phyloP scores from a whole-genome alignment of 1,140 invertebrate genomes.

The Bacillus rossius region DNA sequence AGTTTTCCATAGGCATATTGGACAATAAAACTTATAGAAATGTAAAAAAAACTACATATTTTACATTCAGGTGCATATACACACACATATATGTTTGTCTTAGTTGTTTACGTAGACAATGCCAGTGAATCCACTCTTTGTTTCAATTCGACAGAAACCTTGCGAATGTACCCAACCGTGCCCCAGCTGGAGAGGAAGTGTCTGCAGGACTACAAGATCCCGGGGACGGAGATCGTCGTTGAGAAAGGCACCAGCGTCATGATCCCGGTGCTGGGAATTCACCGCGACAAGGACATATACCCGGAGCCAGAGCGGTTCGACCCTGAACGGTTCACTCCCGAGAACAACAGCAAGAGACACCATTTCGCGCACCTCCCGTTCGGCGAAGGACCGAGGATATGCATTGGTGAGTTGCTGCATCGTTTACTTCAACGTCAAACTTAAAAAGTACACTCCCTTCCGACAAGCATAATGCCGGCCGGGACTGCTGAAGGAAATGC shows the following conservation, averaged over 20 bases:
- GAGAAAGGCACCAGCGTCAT: conserved; percentile 30
- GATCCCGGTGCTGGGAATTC: neutral
- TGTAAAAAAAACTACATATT: too few relatives aligned
- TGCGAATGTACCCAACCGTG: conserved; percentile 51
- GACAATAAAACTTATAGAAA: too few relatives aligned
- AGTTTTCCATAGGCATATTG: too few relatives aligned
- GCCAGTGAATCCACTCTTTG: too few relatives aligned
- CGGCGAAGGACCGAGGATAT: conserved; percentile 50
- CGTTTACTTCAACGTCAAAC: too few relatives aligned
- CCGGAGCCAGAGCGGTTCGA: neutral
- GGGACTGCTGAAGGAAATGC: too few relatives aligned
- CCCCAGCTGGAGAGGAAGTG: conserved; percentile 47
- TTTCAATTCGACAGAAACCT: conserved; percentile 41
- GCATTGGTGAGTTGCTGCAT: conserved; percentile 41
- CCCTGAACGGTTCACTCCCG: too few relatives aligned
- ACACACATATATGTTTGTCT: too few relatives aligned
- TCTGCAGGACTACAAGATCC: conserved; percentile 34
- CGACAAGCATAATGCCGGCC: too few relatives aligned
- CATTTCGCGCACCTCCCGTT: conserved; percentile 48
- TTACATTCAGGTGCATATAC: too few relatives aligned
- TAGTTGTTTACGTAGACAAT: too few relatives aligned
- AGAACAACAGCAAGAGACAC: conserved; percentile 30
- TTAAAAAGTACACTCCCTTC: too few relatives aligned
- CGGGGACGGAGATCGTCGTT: conserved; percentile 14
- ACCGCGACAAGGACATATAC: neutral